Percentiles rank a stretch among this genome's conserved stretches.
These are phyloP conservation scores for Amorpha juglandis DNA, from an alignment of 2,888 invertebrate species.

Conservation along the genomic window DNA sequence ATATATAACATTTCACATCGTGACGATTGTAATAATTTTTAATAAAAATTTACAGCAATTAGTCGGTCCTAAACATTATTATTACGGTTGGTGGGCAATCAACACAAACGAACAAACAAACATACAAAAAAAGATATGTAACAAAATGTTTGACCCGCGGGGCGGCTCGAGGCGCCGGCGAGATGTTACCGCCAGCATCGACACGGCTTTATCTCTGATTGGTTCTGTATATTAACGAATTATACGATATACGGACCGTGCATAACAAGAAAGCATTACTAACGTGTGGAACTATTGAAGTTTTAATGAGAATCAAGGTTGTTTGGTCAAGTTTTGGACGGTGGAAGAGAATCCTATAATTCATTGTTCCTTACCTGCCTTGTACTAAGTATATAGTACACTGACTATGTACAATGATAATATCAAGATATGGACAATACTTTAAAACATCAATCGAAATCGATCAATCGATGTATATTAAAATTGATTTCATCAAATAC, in stretches of 20 bases:
- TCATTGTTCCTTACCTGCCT: too few species aligned
- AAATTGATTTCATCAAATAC: too few species aligned
- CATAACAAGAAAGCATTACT: conserved; percentile 16
- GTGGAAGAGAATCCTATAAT: too few species aligned
- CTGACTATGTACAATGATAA: too few species aligned
- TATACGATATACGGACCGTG: not conserved
- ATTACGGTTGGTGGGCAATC: conserved; percentile 73
- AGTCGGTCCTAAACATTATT: conserved; percentile 77
- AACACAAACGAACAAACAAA: conserved; percentile 69
- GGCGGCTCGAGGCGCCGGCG: conserved; percentile 73
- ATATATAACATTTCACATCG: conserved; percentile 1
- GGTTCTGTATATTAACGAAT: conserved; percentile 26
- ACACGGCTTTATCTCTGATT: conserved; percentile 20
- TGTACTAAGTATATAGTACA: too few species aligned
- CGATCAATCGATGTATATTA: too few species aligned
- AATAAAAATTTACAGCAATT: conserved; percentile 82
- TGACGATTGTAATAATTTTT: conserved; percentile 59
- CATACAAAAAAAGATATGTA: conserved; percentile 57
- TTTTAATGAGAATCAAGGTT: not conserved
- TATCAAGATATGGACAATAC: too few species aligned
- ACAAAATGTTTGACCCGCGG: conserved; percentile 74
- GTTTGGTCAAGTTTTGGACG: not conserved
- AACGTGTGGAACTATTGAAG: not conserved
- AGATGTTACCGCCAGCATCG: conserved; percentile 32
- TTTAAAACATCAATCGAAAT: too few species aligned